Evolutionary conservation across 2,797 vertebrate genomes (phyloP).

Genomic region (Lacerta agilis): DNA sequence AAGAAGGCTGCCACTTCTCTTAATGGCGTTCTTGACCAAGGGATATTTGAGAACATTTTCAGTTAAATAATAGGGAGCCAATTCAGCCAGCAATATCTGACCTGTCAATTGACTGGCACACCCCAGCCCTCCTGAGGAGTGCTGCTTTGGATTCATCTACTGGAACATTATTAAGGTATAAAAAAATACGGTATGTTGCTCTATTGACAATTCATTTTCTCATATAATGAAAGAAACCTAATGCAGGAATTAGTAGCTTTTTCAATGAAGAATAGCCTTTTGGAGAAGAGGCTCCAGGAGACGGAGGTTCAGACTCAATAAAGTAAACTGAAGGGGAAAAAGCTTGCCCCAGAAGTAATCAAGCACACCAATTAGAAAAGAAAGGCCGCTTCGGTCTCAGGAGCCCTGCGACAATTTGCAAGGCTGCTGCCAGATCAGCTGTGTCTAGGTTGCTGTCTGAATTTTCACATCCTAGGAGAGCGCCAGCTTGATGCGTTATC

Average conservation of each 20-base stretch:
- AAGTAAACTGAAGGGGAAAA: constrained; percentile 47
- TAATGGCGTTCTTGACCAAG: not conserved
- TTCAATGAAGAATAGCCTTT: constrained; percentile 28
- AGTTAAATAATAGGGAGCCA: not conserved
- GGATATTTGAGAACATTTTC: not conserved
- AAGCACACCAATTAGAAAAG: constrained; percentile 50
- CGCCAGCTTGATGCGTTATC: constrained; percentile 18
- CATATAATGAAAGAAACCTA: constrained; percentile 16
- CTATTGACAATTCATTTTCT: not conserved
- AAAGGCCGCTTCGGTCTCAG: constrained; percentile 44
- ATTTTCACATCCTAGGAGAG: constrained; percentile 54
- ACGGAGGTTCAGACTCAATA: constrained; percentile 26
- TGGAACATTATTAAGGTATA: not conserved
- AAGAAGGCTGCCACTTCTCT: not conserved
- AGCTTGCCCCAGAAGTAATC: constrained; percentile 49
- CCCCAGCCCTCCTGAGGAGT: not conserved
- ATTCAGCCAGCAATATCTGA: not conserved
- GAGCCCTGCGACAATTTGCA: constrained; percentile 40
- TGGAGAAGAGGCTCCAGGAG: constrained; percentile 15
- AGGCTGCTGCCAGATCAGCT: constrained; percentile 50
- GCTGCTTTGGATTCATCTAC: constrained; percentile 14
- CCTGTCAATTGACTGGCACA: not conserved
- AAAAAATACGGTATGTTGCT: not conserved
- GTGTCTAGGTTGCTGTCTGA: not conserved
- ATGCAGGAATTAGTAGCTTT: constrained; percentile 32